A percentile compares a stretch with the other conserved stretches of the same genome.
These are phyloP conservation scores for Typhlichthys subterraneus DNA, from an alignment of 2,797 vertebrate species.

Conservation along the genomic window DNA sequence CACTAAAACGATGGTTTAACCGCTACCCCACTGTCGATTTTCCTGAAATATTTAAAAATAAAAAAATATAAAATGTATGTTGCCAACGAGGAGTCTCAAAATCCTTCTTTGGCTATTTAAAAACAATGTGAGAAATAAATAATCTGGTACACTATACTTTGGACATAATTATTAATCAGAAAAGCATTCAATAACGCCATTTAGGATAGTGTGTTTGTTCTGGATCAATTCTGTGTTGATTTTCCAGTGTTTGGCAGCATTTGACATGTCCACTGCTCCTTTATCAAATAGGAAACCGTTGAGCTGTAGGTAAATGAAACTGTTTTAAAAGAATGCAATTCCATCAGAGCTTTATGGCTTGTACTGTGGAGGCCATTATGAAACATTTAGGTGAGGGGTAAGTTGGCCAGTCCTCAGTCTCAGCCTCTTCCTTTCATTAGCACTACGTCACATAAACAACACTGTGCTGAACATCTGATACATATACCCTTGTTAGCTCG, in stretches of 20 bases:
- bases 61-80: not conserved
- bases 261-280: not conserved
- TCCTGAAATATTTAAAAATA: no score
- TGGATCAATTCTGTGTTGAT: not conserved
- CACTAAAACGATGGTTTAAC: no score
- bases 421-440: no score
- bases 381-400: not conserved
- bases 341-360: not conserved
- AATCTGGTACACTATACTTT: conserved; percentile 2
- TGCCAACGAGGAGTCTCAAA: no score
- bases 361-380: not conserved
- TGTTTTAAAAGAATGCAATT: not conserved
- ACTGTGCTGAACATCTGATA: no score
- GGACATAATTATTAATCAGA: not conserved
- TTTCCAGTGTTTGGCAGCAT: not conserved
- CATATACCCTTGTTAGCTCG: no score
- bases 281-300: conserved; percentile 1
- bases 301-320: conserved; percentile 1
- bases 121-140: no score
- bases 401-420: not conserved
- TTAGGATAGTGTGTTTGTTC: conserved; percentile 10
- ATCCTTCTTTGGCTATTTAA: no score
- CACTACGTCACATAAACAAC: no score
- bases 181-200: conserved; percentile 18
- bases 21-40: no score